phyloP scores from a whole-genome alignment of 2,113 vertebrate genomes.

The Rhegmatorhina hoffmannsi region DNA sequence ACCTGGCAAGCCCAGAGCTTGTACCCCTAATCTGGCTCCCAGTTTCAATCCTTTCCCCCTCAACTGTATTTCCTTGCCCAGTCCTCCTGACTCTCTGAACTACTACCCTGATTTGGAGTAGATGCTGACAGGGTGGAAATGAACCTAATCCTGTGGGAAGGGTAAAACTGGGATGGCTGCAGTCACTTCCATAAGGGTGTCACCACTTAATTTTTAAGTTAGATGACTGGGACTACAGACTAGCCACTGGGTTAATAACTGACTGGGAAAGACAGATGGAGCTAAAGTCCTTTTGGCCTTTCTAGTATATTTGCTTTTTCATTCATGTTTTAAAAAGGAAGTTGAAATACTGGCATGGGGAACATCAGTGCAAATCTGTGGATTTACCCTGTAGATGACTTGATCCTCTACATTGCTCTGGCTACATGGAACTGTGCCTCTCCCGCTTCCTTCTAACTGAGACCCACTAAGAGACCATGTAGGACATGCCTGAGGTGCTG shows the following conservation, averaged over 20 bases:
- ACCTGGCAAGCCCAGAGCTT: background rate
- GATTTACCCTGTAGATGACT: background rate
- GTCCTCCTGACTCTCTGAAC: background rate
- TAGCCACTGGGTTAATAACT: background rate
- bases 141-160: background rate
- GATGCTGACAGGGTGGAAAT: background rate
- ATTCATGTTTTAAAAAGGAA: background rate
- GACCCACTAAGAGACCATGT: background rate
- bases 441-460: background rate
- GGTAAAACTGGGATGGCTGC: background rate
- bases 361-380: background rate
- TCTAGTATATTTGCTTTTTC: background rate
- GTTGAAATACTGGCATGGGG: background rate
- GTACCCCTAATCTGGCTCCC: background rate
- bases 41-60: background rate
- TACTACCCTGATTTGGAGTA: background rate
- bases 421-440: background rate
- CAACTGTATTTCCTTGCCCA: background rate
- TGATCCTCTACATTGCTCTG: background rate
- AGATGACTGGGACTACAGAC: background rate
- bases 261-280: slow-evolving; percentile 13
- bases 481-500: background rate
- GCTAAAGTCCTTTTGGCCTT: slow-evolving; percentile 38
- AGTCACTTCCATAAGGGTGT: fast-evolving
- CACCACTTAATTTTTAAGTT: background rate